Evolutionary conservation across 2,797 vertebrate species (phyloP), one percentile per base, ranked within the genome.

Genomic region (Cacajao melanocephalus): DNA sequence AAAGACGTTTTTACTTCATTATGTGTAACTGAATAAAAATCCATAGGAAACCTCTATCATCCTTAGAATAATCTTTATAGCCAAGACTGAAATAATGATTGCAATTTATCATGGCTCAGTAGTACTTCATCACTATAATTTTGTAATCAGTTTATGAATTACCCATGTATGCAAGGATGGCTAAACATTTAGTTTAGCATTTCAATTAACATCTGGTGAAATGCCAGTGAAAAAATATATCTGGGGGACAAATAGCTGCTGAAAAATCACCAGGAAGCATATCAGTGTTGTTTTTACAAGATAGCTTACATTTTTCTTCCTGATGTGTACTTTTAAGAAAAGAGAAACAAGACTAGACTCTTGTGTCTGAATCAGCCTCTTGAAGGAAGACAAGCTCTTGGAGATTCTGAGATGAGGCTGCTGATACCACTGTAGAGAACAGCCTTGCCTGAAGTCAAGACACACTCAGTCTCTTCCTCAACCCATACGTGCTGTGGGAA

Each of bases 251-350:
- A 97, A 70, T 5, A 89, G 30, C 58, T 70, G n/a, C 80, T 86
- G 72, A 95, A 81, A 92, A 96, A 85, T 93, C 48, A 70, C 33
- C 12, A 90, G 28, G 73, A 93, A 85, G 73, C 30, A 88, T 81
- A 83, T 95, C 36, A 58, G 28, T 79, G 92, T 44, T 10, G 48
- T 79, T 93, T 90, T 86, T 82, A 39, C 9, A 75, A 94, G 83
- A 73, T 13, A 79, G 7, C 10, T 82, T 73, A 75, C 9, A 17
- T 19, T n/a, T 84, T 95, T 92, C 72, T 89, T 80, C 73, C 30
- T 33, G n/a, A 30, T 36, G 33, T 17, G 41, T 41, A 33, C 33
- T n/a, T 84, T n/a, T 70, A 79, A 57, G 19, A 64, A 52, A 33
- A 91, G 67, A 61, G 24, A 78, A 92, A 50, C 14, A 89, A 61